Conservation (phyloP, 2,888 invertebrate species). For the Norana najaformis region DNA sequence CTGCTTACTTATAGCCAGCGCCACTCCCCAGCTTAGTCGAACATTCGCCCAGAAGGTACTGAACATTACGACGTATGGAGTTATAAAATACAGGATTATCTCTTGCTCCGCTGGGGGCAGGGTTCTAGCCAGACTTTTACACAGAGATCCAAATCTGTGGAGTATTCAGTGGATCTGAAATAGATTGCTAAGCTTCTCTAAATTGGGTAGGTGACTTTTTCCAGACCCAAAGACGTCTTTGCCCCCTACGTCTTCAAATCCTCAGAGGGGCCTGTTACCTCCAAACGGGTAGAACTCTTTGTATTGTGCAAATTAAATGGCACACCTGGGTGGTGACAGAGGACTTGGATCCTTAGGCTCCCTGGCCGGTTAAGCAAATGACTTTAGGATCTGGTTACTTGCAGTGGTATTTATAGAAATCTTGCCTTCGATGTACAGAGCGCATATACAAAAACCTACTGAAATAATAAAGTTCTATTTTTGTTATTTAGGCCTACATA, state of each 20-base stretch:
- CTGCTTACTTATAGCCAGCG: neutral
- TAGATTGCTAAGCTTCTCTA: too few species aligned
- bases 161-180: neutral
- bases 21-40: neutral
- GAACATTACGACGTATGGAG: slow-evolving; percentile 13
- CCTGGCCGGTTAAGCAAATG: neutral
- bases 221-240: neutral
- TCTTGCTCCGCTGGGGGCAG: neutral
- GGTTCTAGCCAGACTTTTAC: neutral
- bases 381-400: too few species aligned
- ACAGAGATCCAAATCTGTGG: neutral
- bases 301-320: neutral
- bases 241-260: neutral
- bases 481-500: too few species aligned
- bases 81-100: neutral
- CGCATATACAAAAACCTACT: neutral
- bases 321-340: neutral
- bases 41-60: neutral
- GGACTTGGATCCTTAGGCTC: too few species aligned
- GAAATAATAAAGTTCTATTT: neutral
- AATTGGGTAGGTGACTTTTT: neutral
- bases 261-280: too few species aligned
- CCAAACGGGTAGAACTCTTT: too few species aligned
- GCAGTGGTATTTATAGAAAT: neutral
- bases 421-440: neutral